Percentiles rank a stretch among this genome's conserved stretches.
phyloP scores from a whole-genome alignment of 2,888 invertebrate genomes.

The Adelognathus sp. region DNA sequence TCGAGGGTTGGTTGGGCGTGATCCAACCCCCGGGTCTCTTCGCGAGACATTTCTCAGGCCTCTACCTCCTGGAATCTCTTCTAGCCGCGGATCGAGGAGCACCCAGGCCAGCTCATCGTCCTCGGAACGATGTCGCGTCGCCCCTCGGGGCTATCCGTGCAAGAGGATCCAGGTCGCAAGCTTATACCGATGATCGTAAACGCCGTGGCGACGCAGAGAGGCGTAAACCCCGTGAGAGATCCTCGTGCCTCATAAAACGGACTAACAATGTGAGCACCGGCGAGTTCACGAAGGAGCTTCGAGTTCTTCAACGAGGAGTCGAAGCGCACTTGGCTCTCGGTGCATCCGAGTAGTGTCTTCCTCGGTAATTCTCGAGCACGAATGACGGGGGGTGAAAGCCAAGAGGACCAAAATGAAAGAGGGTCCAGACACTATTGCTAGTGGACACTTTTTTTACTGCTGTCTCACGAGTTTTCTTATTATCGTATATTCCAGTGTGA shows the following conservation, averaged over 20 bases:
- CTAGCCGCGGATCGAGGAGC: slow-evolving; percentile 18
- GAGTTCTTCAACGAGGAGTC: no score
- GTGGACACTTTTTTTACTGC: slow-evolving; percentile 34
- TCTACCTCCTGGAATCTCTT: slow-evolving; percentile 36
- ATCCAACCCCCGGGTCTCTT: slow-evolving; percentile 46
- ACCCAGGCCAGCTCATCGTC: neutral
- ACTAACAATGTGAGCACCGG: slow-evolving; percentile 68
- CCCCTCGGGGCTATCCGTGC: slow-evolving; percentile 52
- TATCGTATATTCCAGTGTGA: neutral
- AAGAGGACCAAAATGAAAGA: slow-evolving; percentile 27
- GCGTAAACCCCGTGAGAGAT: slow-evolving; percentile 57
- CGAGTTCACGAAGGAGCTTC: slow-evolving; percentile 52
- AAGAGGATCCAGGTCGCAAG: slow-evolving; percentile 55
- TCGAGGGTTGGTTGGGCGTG: slow-evolving; percentile 25
- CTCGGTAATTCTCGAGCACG: slow-evolving; percentile 24
- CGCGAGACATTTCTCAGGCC: slow-evolving; percentile 26
- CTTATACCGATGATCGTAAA: slow-evolving; percentile 71
- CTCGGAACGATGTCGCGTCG: slow-evolving; percentile 57
- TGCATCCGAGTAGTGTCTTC: slow-evolving; percentile 10
- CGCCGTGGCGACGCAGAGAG: slow-evolving; percentile 59
- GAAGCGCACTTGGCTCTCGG: slow-evolving; percentile 27
- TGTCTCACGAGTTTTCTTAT: slow-evolving; percentile 31
- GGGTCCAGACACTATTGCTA: slow-evolving; percentile 28
- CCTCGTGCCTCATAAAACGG: slow-evolving; percentile 68
- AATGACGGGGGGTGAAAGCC: slow-evolving; percentile 22